Conservation (phyloP, 1,140 invertebrate species). For the Papilio dardanus region DNA sequence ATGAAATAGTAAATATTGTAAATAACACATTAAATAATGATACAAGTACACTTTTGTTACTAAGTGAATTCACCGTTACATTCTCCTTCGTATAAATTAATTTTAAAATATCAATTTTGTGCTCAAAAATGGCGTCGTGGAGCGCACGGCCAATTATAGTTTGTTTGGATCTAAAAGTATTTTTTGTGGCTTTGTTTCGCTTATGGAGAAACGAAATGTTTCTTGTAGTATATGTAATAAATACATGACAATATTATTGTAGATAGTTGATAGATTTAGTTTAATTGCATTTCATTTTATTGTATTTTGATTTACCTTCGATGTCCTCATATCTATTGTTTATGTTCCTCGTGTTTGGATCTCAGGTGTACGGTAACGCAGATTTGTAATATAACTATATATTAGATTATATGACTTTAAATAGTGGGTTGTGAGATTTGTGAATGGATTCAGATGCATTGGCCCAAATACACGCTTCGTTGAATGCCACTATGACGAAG, state of each 20-base stretch:
- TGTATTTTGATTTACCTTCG: constrained; percentile 33
- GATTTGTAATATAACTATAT: constrained; percentile 50
- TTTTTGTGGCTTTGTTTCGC: constrained; percentile 15
- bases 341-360: constrained; percentile 72
- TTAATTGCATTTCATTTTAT: constrained; percentile 46
- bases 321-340: constrained; percentile 30
- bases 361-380: constrained; percentile 66
- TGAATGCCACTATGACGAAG: not conserved
- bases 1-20: not conserved
- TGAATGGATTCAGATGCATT: constrained; percentile 57
- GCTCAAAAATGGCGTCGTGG: constrained; percentile 28
- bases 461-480: constrained; percentile 38
- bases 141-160: constrained; percentile 31
- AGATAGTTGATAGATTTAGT: constrained; percentile 49
- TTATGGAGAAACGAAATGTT: constrained; percentile 37
- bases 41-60: not conserved
- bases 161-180: constrained; percentile 1
- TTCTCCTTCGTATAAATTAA: not conserved
- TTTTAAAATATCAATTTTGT: not conserved
- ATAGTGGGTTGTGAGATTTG: constrained; percentile 75
- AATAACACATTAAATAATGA: not conserved
- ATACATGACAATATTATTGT: constrained; percentile 75
- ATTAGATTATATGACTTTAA: constrained; percentile 55
- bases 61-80: not conserved
- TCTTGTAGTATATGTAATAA: constrained; percentile 57